These are phyloP conservation scores for Phaedon cochleariae DNA, from an alignment of 2,888 invertebrate genomes.

Conservation along the genomic window DNA sequence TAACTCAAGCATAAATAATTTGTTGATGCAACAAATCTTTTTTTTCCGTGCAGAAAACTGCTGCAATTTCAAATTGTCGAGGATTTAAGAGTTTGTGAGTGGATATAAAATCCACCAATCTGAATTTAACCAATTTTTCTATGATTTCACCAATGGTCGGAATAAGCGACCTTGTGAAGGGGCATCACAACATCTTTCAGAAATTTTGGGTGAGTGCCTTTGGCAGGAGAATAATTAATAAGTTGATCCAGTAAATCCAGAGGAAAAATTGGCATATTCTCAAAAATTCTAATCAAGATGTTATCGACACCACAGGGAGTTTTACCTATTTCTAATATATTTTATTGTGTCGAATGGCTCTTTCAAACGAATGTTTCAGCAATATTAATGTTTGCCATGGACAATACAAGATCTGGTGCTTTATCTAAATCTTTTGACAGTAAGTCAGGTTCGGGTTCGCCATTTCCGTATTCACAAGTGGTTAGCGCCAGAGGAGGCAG, in stretches of 20 bases:
- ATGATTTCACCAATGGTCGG: not conserved
- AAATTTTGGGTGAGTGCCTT: slow-evolving; percentile 5
- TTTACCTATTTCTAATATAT: not conserved
- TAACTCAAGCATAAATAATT: too few relatives aligned
- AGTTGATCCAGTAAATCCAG: not conserved
- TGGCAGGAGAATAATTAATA: slow-evolving; percentile 1
- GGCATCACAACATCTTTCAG: slow-evolving; percentile 4
- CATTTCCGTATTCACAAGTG: too few relatives aligned
- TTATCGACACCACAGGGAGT: not conserved
- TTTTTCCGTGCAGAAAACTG: too few relatives aligned
- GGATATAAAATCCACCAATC: too few relatives aligned
- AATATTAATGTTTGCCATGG: not conserved
- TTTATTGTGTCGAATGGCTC: not conserved
- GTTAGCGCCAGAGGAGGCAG: too few relatives aligned
- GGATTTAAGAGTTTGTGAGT: too few relatives aligned
- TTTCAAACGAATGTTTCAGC: not conserved
- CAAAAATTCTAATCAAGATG: not conserved
- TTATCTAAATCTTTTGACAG: not conserved
- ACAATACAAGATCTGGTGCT: not conserved
- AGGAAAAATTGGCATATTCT: not conserved
- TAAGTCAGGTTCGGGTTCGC: too few relatives aligned
- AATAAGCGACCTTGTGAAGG: not conserved
- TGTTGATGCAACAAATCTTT: too few relatives aligned
- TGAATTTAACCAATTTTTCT: too few relatives aligned
- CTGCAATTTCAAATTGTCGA: too few relatives aligned